Conservation (phyloP, 2,113 vertebrate species). For the Leptodactylus fuscus region DNA sequence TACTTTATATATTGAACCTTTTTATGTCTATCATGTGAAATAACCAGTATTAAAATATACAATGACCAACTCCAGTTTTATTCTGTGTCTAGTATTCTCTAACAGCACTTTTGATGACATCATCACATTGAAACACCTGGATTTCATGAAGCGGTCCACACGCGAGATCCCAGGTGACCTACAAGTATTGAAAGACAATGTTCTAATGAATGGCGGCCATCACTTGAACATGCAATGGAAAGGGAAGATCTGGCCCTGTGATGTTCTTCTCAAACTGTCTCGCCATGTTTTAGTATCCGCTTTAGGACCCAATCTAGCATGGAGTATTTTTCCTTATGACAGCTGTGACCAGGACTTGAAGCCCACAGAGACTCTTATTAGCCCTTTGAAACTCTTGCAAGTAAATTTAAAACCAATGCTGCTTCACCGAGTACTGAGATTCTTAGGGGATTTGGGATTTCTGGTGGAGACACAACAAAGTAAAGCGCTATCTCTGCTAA, state of each 20-base stretch:
- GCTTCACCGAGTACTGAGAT: constrained; percentile 41
- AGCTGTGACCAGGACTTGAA: constrained; percentile 60
- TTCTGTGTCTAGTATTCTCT: constrained; percentile 61
- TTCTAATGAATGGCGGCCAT: constrained; percentile 48
- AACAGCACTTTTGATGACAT: constrained; percentile 57
- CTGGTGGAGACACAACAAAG: constrained; percentile 58
- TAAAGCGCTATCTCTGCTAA: constrained; percentile 50
- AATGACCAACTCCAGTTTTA: constrained; percentile 2
- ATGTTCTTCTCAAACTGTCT: constrained; percentile 62
- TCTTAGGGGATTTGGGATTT: constrained; percentile 44
- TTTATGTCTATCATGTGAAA: background rate
- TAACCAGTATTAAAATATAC: constrained; percentile 3
- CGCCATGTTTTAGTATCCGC: constrained; percentile 59
- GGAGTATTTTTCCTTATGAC: constrained; percentile 61
- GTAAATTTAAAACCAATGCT: constrained; percentile 56
- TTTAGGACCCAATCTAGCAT: constrained; percentile 61
- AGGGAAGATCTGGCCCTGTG: constrained; percentile 59
- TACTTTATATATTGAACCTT: background rate
- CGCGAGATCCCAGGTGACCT: background rate
- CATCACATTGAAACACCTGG: constrained; percentile 56
- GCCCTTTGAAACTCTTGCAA: constrained; percentile 56
- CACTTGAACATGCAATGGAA: constrained; percentile 54
- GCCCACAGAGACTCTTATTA: constrained; percentile 29
- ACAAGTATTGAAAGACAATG: background rate
- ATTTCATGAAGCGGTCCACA: constrained; percentile 18